Evolutionary conservation across 2,113 vertebrate species (phyloP).

Genomic region (Labeo rohita): DNA sequence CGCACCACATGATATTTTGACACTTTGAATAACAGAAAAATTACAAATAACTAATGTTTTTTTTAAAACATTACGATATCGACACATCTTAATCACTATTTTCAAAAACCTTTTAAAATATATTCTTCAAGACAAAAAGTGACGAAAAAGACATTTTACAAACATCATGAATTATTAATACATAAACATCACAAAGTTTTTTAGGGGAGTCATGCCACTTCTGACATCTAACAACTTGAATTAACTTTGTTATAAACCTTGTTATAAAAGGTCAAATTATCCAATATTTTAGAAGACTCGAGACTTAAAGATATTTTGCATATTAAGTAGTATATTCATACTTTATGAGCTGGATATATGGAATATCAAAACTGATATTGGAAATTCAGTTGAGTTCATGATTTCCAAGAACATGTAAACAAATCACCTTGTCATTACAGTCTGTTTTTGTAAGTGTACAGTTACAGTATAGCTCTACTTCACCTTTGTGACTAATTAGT

Average conservation of each 20-base stretch:
- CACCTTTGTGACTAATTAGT: conserved; percentile 75
- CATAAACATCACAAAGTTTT: not conserved
- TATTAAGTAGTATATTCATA: not conserved
- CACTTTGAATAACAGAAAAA: no score
- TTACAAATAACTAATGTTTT: no score
- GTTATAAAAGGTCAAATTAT: not conserved
- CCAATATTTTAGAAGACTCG: not conserved
- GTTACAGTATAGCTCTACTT: conserved; percentile 62
- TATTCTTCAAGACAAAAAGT: not conserved
- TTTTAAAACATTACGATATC: no score
- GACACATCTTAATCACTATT: not conserved
- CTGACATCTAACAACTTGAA: not conserved
- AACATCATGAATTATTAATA: not conserved
- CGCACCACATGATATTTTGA: no score
- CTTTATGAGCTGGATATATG: not conserved
- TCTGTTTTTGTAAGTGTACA: not conserved
- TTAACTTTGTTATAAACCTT: not conserved
- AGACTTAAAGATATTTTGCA: not conserved
- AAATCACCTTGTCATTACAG: not conserved
- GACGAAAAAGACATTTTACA: not conserved
- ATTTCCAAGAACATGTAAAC: not conserved
- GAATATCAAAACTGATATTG: not conserved
- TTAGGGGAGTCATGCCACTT: not conserved
- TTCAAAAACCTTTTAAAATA: not conserved
- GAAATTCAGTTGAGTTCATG: not conserved